phyloP scores from a whole-genome alignment of 2,113 vertebrate genomes.

The Semicossyphus pulcher region DNA sequence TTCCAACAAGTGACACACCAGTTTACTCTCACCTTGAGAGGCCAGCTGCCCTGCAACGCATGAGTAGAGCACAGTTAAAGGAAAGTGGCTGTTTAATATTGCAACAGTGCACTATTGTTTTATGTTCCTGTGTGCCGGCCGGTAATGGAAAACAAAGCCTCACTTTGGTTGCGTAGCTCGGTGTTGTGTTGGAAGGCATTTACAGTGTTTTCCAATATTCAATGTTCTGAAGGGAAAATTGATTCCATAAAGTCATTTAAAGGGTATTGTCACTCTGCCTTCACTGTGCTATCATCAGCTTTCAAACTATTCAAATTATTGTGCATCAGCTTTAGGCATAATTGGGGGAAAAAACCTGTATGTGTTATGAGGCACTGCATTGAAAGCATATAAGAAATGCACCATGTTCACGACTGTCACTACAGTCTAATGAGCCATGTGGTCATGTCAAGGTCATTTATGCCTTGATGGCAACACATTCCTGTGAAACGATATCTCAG shows the following conservation, averaged over 20 bases:
- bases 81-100: constrained; percentile 60
- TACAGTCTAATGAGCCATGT: too few relatives aligned
- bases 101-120: constrained; percentile 48
- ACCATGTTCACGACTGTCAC: too few relatives aligned
- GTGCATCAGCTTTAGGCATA: not conserved
- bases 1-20: constrained; percentile 4
- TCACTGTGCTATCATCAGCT: not conserved
- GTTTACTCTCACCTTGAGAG: constrained; percentile 58
- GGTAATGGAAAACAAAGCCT: constrained; percentile 65
- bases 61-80: constrained; percentile 54
- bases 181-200: constrained; percentile 10
- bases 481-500: too few relatives aligned
- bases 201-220: constrained; percentile 49
- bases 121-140: constrained; percentile 5
- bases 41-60: constrained; percentile 39
- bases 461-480: too few relatives aligned
- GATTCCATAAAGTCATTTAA: constrained; percentile 37
- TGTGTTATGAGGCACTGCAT: not conserved
- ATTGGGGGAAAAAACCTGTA: not conserved
- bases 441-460: too few relatives aligned
- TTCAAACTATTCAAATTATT: not conserved
- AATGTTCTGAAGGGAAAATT: constrained; percentile 19
- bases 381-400: too few relatives aligned
- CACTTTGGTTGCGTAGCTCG: constrained; percentile 22
- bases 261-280: not conserved